Percentiles rank a stretch among this genome's conserved stretches.
These are phyloP conservation scores for Drosophila insularis DNA, from an alignment of 1,140 invertebrate species.

Conservation along the genomic window DNA sequence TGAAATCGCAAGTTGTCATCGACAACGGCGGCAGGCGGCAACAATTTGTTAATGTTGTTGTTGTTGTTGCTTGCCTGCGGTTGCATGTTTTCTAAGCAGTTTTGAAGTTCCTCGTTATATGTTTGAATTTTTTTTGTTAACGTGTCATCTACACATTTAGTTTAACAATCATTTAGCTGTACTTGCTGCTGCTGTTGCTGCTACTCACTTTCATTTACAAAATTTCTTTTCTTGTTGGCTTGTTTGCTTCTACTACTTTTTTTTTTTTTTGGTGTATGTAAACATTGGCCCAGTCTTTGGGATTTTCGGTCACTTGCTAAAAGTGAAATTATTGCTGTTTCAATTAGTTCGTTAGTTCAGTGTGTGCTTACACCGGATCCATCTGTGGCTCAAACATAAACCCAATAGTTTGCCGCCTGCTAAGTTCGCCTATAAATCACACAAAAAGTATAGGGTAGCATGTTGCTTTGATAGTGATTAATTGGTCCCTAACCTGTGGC, in stretches of 20 bases:
- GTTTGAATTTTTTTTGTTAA: slow-evolving; percentile 50
- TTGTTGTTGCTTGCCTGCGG: slow-evolving; percentile 15
- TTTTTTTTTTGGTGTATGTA: slow-evolving; percentile 29
- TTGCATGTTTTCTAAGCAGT: slow-evolving; percentile 55
- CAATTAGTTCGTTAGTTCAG: slow-evolving; percentile 42
- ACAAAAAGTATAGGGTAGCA: not conserved
- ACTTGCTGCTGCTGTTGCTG: slow-evolving; percentile 35
- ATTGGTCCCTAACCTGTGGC: slow-evolving; percentile 49
- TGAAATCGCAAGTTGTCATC: slow-evolving; percentile 61
- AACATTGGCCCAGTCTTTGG: not conserved
- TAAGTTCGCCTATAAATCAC: slow-evolving; percentile 44
- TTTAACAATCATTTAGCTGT: slow-evolving; percentile 60
- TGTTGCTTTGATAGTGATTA: slow-evolving; percentile 48
- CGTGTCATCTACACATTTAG: slow-evolving; percentile 68
- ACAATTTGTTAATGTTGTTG: not conserved
- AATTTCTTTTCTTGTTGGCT: slow-evolving; percentile 61
- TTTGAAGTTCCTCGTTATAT: slow-evolving; percentile 26
- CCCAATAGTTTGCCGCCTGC: slow-evolving; percentile 23
- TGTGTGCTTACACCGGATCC: slow-evolving; percentile 29
- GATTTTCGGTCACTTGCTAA: slow-evolving; percentile 57
- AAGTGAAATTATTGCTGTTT: slow-evolving; percentile 77
- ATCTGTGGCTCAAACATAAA: slow-evolving; percentile 12
- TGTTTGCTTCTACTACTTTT: slow-evolving; percentile 21
- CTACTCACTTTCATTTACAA: slow-evolving; percentile 74
- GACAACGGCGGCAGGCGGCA: not conserved